Base-by-base conservation (phyloP, 2,797 vertebrate genomes). In the Nothura maculosa region DNA sequence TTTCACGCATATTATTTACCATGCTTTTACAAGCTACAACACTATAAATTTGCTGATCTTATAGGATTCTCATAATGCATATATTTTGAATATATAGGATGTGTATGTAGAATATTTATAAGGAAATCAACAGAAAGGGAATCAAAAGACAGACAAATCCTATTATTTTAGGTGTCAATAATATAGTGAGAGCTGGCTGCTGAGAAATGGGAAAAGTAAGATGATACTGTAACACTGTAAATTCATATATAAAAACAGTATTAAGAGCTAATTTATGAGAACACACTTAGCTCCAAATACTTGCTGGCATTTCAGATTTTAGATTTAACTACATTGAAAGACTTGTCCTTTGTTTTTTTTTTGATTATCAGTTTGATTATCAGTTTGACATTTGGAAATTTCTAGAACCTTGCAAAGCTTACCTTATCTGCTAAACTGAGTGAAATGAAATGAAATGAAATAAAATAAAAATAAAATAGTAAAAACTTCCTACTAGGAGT, bases 11-110 rank as follows among this genome's bases (percentile, higher is more conserved):
- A 13, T 55, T 3, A 12, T 2, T 48, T 64, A 36, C 1, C 1
- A 69, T 5, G 0, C 0, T 68, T 70, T 83, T 82, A 40, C 6
- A 14, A 17, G 50, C 81, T 62, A 40, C 3, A 3, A 2, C 58
- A 20, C 43, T 58, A 12, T 61, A 67, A 79, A 11, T 3, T 1
- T 32, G 55, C 1, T 42, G 68, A 55, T 25, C 78, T 32, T 14
- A 27, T 16, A 67, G 5, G 14, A 48, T 70, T 73, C 21, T 40
- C 27, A 45, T 60, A 69, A 73, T 22, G 18, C 11, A 66, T 60
- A 54, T 0, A 40, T 66, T 76, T 72, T 62, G 24, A 73, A 69
- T 47, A 12, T 16, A 6, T 32, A 55, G 11, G 76, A 52, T 64
- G 14, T 5, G 2, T 63, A 57, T 82, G 22, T 70, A 30, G 15